A percentile compares a stretch with the other conserved stretches of the same genome.
Evolutionary conservation across 2,113 vertebrate species (phyloP).

Genomic region (Corynorhinus townsendii): DNA sequence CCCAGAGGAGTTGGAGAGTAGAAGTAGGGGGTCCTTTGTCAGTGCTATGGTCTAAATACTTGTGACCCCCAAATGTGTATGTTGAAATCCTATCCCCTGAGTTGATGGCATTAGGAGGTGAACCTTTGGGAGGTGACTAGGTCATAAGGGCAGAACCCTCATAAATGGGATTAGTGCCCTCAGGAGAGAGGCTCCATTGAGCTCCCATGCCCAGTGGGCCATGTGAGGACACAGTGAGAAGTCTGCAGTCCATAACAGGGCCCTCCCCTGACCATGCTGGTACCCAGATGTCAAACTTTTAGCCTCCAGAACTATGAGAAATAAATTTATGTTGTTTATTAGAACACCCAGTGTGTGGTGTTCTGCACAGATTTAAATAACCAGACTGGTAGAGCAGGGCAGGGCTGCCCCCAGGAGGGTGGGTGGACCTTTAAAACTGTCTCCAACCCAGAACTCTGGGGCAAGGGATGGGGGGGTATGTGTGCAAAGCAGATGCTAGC

Average conservation of each 20-base stretch:
- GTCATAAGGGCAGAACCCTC: background rate
- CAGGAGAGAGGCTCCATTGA: background rate
- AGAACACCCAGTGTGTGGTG: background rate
- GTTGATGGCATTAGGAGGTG: background rate
- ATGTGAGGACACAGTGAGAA: background rate
- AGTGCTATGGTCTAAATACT: background rate
- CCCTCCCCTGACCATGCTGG: background rate
- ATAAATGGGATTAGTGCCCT: background rate
- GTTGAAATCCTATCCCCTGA: background rate
- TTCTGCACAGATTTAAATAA: background rate
- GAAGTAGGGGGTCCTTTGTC: too few relatives aligned
- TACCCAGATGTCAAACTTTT: background rate
- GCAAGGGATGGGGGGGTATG: background rate
- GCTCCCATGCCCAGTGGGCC: background rate
- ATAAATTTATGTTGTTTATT: background rate
- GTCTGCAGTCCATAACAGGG: background rate
- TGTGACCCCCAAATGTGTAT: background rate
- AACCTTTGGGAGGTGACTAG: background rate
- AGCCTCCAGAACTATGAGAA: background rate
- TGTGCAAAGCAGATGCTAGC: background rate
- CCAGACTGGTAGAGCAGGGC: background rate
- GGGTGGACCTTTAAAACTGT: background rate
- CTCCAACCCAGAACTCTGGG: background rate
- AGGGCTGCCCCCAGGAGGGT: background rate
- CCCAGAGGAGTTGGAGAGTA: background rate